These are phyloP conservation scores for Babylonia areolata DNA, from an alignment of 1,140 invertebrate genomes.

Conservation along the genomic window DNA sequence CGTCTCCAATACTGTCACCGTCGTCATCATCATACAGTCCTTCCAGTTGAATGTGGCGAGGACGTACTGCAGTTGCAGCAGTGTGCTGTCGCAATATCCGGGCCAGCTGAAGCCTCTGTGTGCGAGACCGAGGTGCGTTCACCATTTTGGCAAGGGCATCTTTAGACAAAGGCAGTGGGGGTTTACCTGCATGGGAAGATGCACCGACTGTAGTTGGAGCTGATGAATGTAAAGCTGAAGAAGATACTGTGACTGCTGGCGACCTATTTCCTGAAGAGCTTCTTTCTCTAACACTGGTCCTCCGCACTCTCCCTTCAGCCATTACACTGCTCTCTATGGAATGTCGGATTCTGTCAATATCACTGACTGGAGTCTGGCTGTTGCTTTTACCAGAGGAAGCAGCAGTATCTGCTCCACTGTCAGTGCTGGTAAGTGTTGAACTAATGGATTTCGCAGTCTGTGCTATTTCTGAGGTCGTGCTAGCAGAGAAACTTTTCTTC, in stretches of 20 bases:
- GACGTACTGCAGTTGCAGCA: constrained; percentile 42
- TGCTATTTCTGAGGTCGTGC: neutral
- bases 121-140: constrained; percentile 57
- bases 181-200: neutral
- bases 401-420: neutral
- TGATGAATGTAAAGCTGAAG: neutral
- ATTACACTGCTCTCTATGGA: constrained; percentile 47
- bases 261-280: neutral
- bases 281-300: neutral
- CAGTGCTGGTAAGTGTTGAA: neutral
- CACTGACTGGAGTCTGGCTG: constrained; percentile 2
- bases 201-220: neutral
- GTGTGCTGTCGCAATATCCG: constrained; percentile 54
- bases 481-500: constrained; percentile 14
- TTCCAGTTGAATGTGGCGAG: constrained; percentile 50
- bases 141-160: constrained; percentile 61
- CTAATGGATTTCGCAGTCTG: neutral
- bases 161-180: constrained; percentile 40
- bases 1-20: constrained; percentile 37
- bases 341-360: constrained; percentile 45
- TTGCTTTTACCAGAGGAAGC: neutral
- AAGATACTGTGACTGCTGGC: neutral
- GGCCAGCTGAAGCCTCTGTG: constrained; percentile 56
- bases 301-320: neutral
- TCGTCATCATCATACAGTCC: constrained; percentile 49